A percentile compares a stretch with the other conserved stretches of the same genome.
Evolutionary conservation across 2,797 vertebrate species (phyloP).

Genomic region (Luscinia luscinia): DNA sequence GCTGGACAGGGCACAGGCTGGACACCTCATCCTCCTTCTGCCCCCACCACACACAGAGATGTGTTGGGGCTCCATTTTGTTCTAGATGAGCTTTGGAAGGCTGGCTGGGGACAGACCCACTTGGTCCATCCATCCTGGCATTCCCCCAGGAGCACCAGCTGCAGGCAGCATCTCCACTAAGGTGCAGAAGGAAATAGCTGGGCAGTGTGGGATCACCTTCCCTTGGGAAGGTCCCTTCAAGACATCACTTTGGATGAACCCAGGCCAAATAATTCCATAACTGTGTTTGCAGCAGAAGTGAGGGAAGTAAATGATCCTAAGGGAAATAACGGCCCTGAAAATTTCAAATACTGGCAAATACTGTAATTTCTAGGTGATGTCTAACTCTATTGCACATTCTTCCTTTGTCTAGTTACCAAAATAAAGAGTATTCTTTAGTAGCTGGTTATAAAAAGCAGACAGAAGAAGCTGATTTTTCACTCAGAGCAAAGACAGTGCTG

Average conservation of each 20-base stretch:
- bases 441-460: not conserved
- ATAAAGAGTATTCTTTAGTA: not conserved
- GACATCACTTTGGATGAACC: not conserved
- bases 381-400: not conserved
- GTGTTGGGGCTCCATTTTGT: not conserved
- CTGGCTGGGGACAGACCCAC: not conserved
- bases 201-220: not conserved
- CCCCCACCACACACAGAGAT: not conserved
- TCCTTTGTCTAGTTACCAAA: not conserved
- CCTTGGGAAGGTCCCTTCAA: not conserved
- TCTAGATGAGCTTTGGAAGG: not conserved
- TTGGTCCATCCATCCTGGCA: not conserved
- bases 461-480: not conserved
- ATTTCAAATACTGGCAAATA: constrained; percentile 14
- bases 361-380: not conserved
- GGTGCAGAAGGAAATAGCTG: not conserved
- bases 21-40: not conserved
- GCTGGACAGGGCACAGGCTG: not conserved
- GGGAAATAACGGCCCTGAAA: not conserved
- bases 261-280: not conserved
- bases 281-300: not conserved
- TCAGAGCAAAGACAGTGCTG: not conserved
- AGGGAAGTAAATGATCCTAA: not conserved
- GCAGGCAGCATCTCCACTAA: not conserved
- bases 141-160: not conserved